Base-by-base conservation (phyloP, 37 sponge, comb jelly and placozoan species). In the Eunapius fragilis region DNA sequence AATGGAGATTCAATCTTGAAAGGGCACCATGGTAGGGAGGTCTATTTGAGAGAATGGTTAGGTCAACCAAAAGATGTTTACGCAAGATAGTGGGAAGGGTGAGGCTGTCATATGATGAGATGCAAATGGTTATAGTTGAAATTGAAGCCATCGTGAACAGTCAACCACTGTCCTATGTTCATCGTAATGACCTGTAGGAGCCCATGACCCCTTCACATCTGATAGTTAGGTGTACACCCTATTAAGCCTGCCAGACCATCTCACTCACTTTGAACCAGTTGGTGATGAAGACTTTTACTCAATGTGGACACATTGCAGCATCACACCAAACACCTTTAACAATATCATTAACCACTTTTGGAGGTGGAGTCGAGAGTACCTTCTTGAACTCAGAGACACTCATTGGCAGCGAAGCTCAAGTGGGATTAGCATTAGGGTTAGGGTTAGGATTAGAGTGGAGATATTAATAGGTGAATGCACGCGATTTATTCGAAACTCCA, bases 21-120 rank as follows among this genome's bases (percentile, higher is more conserved):
- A 88, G 70, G 58, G 82, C 83, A 10, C 83, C 89, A 5, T 88
- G 89, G 89, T 88, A 83, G 89, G 84, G 89, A 24, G 84, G 89
- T 48, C 36, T 82, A 9, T 83, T 89, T 67, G 84, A 89, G n/a
- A 31, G 84, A 38, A n/a, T 89, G 72, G 34, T 89, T 36, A 71
- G 26, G 26, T 84, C 72, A 7, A 47, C 74, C 58, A 89, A 89
- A 74, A 31, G 84, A 30, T 83, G 84, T 47, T 48, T 81, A 2
- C 67, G 88, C n/a, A 88, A 88, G 72, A 27, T 76, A 14, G 49
- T 82, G 13, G 89, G 89, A 6, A 32, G 47, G 78, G 89, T 80
- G 30, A 89, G 36, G 80, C 67, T 89, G 30, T 72, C 84, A 7
- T 72, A 79, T 25, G 89, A 89, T 28, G 89, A 89, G 74, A 70